Conservation (phyloP, 1,140 invertebrate genomes). For the Hermetia illucens region DNA sequence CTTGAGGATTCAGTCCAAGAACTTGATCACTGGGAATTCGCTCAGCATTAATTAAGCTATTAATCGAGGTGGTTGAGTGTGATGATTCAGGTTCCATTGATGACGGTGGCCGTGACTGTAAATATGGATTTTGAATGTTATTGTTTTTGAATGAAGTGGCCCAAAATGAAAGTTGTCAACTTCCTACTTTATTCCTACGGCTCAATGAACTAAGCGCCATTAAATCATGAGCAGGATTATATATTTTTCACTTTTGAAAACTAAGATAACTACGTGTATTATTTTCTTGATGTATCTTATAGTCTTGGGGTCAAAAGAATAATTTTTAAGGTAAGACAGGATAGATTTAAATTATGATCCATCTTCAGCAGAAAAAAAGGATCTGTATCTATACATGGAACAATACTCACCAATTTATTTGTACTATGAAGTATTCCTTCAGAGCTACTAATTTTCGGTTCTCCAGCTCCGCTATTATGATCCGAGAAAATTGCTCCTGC, state of each 20-base stretch:
- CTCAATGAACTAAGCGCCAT: too few relatives aligned
- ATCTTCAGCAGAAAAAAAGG: not conserved
- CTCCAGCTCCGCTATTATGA: constrained; percentile 12
- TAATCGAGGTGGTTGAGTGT: constrained; percentile 11
- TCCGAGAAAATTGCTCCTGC: constrained; percentile 25
- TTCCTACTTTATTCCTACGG: too few relatives aligned
- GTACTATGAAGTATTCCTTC: constrained; percentile 29
- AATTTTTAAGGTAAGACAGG: too few relatives aligned
- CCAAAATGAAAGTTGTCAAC: too few relatives aligned
- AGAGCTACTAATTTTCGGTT: constrained; percentile 26
- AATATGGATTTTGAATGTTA: too few relatives aligned
- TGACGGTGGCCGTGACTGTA: constrained; percentile 3
- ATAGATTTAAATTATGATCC: not conserved
- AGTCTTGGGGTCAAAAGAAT: too few relatives aligned
- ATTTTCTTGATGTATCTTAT: too few relatives aligned
- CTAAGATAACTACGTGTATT: too few relatives aligned
- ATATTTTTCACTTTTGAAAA: too few relatives aligned
- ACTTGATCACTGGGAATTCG: constrained; percentile 29
- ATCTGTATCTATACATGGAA: not conserved
- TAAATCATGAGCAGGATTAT: too few relatives aligned
- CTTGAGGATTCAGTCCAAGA: constrained; percentile 33
- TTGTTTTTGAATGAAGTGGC: too few relatives aligned
- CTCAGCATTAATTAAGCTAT: constrained; percentile 28
- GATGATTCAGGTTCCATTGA: constrained; percentile 6
- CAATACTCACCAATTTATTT: constrained; percentile 17